Conservation (phyloP, 1,140 invertebrate genomes). For the Heliconius hermathena region DNA sequence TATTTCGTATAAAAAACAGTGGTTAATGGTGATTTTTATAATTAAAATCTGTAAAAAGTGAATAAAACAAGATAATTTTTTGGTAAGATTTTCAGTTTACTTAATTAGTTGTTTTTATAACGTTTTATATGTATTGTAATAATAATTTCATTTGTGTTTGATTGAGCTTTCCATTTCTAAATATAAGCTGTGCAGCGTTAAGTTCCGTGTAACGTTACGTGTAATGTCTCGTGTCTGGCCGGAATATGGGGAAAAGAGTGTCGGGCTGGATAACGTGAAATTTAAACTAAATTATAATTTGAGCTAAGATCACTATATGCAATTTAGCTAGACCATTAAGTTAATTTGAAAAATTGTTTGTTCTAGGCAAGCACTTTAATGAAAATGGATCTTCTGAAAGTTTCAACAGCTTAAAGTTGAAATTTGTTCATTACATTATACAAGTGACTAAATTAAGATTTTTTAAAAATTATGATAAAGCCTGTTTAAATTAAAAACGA, state of each 20-base stretch:
- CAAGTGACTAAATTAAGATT: neutral
- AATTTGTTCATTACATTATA: neutral
- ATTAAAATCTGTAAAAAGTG: neutral
- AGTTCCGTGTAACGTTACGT: too few species aligned
- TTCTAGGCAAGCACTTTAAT: neutral
- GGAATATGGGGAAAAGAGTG: too few species aligned
- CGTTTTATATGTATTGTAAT: too few species aligned
- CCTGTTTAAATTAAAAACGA: too few species aligned
- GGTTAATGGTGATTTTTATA: neutral
- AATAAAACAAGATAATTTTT: neutral
- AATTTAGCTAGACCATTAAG: neutral
- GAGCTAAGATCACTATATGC: too few species aligned
- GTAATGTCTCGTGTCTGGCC: too few species aligned
- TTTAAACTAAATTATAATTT: too few species aligned
- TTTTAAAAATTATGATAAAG: neutral
- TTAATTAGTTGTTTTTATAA: too few species aligned
- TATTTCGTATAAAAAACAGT: neutral
- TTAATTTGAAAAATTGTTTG: conserved; percentile 2
- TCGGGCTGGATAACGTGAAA: too few species aligned
- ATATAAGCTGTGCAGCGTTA: neutral
- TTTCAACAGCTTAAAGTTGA: conserved; percentile 6
- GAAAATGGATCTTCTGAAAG: neutral
- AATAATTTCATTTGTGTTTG: too few species aligned
- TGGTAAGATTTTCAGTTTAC: neutral
- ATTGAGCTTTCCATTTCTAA: neutral